phyloP scores from a whole-genome alignment of 1,140 invertebrate species.

The Solenopsis fugax region DNA sequence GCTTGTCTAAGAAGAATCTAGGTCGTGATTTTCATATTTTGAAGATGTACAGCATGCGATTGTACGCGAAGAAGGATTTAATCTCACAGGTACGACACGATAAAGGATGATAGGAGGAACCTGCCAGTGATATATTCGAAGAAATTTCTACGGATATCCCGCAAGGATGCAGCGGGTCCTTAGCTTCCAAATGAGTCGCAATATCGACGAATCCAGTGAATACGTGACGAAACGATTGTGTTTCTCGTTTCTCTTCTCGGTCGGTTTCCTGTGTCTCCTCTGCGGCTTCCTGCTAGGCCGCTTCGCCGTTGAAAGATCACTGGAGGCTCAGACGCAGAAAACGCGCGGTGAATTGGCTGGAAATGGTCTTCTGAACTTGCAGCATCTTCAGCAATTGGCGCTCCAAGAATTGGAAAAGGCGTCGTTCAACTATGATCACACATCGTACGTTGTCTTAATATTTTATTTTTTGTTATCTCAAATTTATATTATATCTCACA shows the following conservation, averaged over 20 bases:
- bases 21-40: not conserved
- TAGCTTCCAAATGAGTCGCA: slow-evolving; percentile 83
- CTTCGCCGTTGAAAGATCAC: slow-evolving; percentile 82
- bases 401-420: slow-evolving; percentile 74
- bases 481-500: too few species aligned
- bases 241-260: slow-evolving; percentile 85
- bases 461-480: not conserved
- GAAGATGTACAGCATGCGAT: not conserved
- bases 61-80: not conserved
- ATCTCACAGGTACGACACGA: not conserved
- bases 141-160: too few species aligned
- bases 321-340: slow-evolving; percentile 77
- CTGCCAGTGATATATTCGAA: not conserved
- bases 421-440: slow-evolving; percentile 69
- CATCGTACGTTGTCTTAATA: not conserved
- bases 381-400: slow-evolving; percentile 75
- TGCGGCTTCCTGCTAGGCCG: slow-evolving; percentile 86
- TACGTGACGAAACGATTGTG: slow-evolving; percentile 87
- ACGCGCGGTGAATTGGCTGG: slow-evolving; percentile 77
- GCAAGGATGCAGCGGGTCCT: slow-evolving; percentile 84
- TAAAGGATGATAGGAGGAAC: not conserved
- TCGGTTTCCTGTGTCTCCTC: slow-evolving; percentile 85
- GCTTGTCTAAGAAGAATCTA: not conserved
- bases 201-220: slow-evolving; percentile 82
- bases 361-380: slow-evolving; percentile 79